These are phyloP conservation scores for Nyctalus aviator DNA, from an alignment of 2,797 vertebrate genomes.

Conservation along the genomic window DNA sequence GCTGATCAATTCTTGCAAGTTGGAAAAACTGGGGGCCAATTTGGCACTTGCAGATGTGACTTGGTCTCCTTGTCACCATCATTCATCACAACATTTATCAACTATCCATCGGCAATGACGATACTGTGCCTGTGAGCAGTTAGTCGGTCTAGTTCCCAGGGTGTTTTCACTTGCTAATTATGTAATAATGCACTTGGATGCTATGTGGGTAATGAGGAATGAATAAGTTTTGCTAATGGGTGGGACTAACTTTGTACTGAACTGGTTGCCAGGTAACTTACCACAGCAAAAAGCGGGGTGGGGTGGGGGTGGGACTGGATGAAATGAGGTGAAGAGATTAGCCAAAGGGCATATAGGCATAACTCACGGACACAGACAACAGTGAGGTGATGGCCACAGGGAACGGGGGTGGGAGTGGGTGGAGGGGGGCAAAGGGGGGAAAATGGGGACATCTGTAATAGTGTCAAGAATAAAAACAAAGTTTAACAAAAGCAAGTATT, in stretches of 20 bases:
- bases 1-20: neutral
- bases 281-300: neutral
- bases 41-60: neutral
- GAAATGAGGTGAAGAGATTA: neutral
- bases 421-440: neutral
- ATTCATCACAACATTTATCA: neutral
- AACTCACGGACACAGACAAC: neutral
- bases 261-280: neutral
- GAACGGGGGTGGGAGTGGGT: accelerated
- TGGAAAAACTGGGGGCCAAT: neutral
- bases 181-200: constrained; percentile 62
- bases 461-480: neutral
- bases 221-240: constrained; percentile 38
- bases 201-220: constrained; percentile 55
- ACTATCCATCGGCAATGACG: neutral
- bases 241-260: constrained; percentile 18
- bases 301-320: neutral
- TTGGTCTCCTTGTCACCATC: neutral
- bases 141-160: neutral
- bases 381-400: neutral
- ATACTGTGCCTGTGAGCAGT: neutral
- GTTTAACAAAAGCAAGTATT: neutral
- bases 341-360: neutral
- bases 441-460: neutral
- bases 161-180: neutral